These are phyloP conservation scores for Autographa gamma DNA, from an alignment of 2,888 invertebrate genomes.

Conservation along the genomic window DNA sequence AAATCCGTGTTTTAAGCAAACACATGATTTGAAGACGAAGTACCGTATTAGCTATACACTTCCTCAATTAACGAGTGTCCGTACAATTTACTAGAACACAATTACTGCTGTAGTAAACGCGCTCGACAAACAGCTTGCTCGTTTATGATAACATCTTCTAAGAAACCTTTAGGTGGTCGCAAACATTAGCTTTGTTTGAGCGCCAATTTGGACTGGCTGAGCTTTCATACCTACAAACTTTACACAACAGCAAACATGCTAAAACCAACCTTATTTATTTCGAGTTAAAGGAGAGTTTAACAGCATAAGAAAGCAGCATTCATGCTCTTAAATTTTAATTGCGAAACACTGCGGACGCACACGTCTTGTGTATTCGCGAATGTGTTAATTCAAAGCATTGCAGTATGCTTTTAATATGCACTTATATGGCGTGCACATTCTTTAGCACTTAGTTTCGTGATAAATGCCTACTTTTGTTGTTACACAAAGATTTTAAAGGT, in stretches of 20 bases:
- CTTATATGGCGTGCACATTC: conserved; percentile 81
- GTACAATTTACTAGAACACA: conserved; percentile 65
- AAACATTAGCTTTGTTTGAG: conserved; percentile 83
- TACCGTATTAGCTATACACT: conserved; percentile 64
- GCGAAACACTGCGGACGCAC: conserved; percentile 74
- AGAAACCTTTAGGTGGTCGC: conserved; percentile 86
- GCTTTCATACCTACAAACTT: conserved; percentile 67
- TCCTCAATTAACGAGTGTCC: conserved; percentile 73
- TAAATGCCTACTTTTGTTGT: conserved; percentile 50
- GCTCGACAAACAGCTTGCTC: conserved; percentile 67
- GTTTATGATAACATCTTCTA: conserved; percentile 69
- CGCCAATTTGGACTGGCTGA: conserved; percentile 80
- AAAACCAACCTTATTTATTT: conserved; percentile 60
- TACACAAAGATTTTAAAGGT: conserved; percentile 29
- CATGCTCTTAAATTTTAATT: conserved; percentile 79
- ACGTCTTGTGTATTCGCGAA: conserved; percentile 76
- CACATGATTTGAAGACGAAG: conserved; percentile 52
- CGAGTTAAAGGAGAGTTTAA: conserved; percentile 40
- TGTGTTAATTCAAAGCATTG: conserved; percentile 83
- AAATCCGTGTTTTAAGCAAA: conserved; percentile 58
- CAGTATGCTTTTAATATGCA: conserved; percentile 72
- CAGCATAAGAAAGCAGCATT: conserved; percentile 55
- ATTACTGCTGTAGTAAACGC: conserved; percentile 66
- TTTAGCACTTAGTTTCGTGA: conserved; percentile 59
- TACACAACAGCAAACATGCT: conserved; percentile 35